A percentile compares a stretch with the other conserved stretches of the same genome.
These are phyloP conservation scores for Megatriorchis doriae DNA, from an alignment of 2,113 vertebrate species.

Conservation along the genomic window DNA sequence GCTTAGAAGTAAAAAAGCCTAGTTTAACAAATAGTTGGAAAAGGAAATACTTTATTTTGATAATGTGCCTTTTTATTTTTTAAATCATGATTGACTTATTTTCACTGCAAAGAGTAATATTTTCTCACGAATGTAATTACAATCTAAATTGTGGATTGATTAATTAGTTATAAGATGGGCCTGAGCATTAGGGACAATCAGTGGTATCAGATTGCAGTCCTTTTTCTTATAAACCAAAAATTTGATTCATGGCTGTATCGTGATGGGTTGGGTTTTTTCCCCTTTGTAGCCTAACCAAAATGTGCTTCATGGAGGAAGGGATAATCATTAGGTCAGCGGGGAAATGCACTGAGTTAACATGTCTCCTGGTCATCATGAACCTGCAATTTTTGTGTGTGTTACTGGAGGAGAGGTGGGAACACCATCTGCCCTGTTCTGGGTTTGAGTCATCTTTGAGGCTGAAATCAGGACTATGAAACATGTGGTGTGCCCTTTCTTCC, in stretches of 20 bases:
- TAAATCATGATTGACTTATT: background rate
- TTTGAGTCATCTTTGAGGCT: background rate
- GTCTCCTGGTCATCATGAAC: background rate
- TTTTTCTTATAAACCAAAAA: background rate
- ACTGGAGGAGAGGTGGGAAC: background rate
- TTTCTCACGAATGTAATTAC: background rate
- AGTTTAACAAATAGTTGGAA: background rate
- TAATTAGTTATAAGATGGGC: background rate
- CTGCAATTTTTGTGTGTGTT: background rate
- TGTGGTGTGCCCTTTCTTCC: background rate
- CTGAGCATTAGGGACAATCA: background rate
- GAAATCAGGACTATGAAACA: no score
- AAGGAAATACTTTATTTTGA: background rate
- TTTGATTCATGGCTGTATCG: background rate
- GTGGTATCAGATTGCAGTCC: background rate
- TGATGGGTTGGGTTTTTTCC: background rate
- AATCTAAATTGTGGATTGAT: background rate
- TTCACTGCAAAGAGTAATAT: background rate
- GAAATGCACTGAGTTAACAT: accelerated
- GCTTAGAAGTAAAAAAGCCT: background rate
- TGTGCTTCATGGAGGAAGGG: background rate
- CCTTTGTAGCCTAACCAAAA: background rate
- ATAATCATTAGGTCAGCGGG: background rate
- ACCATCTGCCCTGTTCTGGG: no score
- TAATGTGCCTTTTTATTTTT: background rate